Evolutionary conservation across 2,797 vertebrate genomes (phyloP).

Genomic region (Fratercula arctica): DNA sequence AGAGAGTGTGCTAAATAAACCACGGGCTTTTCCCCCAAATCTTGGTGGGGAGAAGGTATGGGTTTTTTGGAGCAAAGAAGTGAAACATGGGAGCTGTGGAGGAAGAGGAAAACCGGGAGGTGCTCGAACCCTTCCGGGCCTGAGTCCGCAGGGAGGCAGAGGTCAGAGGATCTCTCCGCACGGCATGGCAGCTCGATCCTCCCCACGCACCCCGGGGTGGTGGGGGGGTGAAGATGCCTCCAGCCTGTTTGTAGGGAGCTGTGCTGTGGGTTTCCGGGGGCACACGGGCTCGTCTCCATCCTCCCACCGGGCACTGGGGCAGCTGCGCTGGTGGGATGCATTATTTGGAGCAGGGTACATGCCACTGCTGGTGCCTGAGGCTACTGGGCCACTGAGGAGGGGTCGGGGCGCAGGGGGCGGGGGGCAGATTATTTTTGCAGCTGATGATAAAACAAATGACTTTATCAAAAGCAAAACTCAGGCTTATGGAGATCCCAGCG

Average conservation of each 20-base stretch:
- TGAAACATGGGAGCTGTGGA: not conserved
- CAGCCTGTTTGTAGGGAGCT: not conserved
- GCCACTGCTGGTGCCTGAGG: not conserved
- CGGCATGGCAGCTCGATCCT: not conserved
- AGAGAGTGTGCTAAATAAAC: not conserved
- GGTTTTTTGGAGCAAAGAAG: not conserved
- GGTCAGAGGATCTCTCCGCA: not conserved
- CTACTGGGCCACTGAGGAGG: not conserved
- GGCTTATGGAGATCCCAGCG: not conserved
- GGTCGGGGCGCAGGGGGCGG: too few relatives aligned
- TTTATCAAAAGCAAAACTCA: not conserved
- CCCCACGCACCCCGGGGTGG: too few relatives aligned
- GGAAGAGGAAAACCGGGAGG: not conserved
- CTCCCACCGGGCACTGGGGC: rapidly evolving
- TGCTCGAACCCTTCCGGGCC: not conserved
- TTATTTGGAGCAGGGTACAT: not conserved
- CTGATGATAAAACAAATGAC: rapidly evolving
- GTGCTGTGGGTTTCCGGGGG: not conserved
- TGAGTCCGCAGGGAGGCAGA: not conserved
- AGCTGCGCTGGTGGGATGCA: too few relatives aligned
- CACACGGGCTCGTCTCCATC: rapidly evolving
- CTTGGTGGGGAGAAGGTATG: not conserved
- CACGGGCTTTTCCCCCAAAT: rapidly evolving
- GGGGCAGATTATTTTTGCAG: not conserved
- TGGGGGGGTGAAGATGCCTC: not conserved